phyloP scores from a whole-genome alignment of 2,797 vertebrate species.

The Kryptopterus vitreolus region DNA sequence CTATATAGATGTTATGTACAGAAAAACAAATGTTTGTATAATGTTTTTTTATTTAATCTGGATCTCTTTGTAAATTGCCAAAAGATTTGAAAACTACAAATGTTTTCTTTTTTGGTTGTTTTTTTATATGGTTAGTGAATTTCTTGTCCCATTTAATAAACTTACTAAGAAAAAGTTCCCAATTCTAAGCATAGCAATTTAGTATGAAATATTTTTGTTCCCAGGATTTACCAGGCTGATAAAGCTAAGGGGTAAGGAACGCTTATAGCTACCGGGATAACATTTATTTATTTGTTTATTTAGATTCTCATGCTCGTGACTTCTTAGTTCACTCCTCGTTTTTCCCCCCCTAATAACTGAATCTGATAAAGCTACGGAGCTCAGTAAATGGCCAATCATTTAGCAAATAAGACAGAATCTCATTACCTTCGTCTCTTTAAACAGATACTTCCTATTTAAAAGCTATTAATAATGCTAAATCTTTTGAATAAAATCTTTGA shows the following conservation, averaged over 20 bases:
- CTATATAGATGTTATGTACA: slow-evolving; percentile 55
- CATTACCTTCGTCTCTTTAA: slow-evolving; percentile 27
- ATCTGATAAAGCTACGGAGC: not conserved
- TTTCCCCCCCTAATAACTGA: not conserved
- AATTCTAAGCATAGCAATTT: not conserved
- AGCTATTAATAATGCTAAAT: slow-evolving; percentile 3
- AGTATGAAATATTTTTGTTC: not conserved
- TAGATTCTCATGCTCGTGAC: not conserved
- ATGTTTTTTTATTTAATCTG: slow-evolving; percentile 48
- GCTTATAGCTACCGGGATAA: not conserved
- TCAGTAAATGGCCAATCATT: not conserved
- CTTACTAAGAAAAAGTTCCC: not conserved
- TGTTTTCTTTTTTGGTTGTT: not conserved
- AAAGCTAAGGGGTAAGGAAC: not conserved
- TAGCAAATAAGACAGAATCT: slow-evolving; percentile 3
- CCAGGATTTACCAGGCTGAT: not conserved
- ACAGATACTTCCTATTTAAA: slow-evolving; percentile 17
- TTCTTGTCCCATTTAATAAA: not conserved
- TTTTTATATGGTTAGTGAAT: not conserved
- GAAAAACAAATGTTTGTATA: slow-evolving; percentile 38
- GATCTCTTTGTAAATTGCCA: slow-evolving; percentile 16
- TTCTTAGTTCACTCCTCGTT: not conserved
- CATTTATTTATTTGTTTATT: slow-evolving; percentile 29
- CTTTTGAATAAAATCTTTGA: slow-evolving; percentile 26
- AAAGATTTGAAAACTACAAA: slow-evolving; percentile 11